Evolutionary conservation across 2,888 invertebrate species (phyloP), one percentile per base, ranked within the genome.

Genomic region (Drosophila robusta): DNA sequence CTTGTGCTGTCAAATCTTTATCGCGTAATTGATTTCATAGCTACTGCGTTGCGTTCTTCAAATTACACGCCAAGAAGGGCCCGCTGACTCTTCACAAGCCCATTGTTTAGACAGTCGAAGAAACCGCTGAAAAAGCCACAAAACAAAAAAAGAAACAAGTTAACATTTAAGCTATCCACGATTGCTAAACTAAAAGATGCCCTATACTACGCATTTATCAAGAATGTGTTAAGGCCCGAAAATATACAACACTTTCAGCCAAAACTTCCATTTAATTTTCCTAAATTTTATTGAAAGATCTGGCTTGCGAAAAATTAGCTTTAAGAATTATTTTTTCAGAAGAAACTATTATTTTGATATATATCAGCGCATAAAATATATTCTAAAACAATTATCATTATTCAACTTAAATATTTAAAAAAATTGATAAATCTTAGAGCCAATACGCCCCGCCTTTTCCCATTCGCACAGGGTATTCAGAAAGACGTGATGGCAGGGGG

Each of bases 21-120:
- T 86, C 86, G 87, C 80, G 83, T 86, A 88, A 88, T 88, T 88
- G 88, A 88, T 88, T 88, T 88, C 90, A 86, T 81, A 80, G 88
- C 89, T 87, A 90, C 89, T 81, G 88, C 83, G 89, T 80, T 82
- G 80, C 83, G 80, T 82, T 73, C 75, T 70, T 74, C 86, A 87
- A 80, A 67, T 85, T 85, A 89, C 83, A 87, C 51, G 71, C 65
- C 75, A 73, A 56, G 75, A 78, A 71, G 70, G 77, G 77, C 66
- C 62, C 42, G 14, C 58, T 44, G 45, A 52, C 41, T 38, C 73
- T 38, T 39, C 47, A 42, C 73, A 56, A 69, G 61, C 69, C 70
- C 56, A 69, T 80, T 77, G 78, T 75, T 82, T 83, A 71, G 83
- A 78, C 78, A 69, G 70, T 76, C 57, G 60, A 70, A 70, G 69